Conservation (phyloP, 2,113 vertebrate genomes). For the Anolis carolinensis region DNA sequence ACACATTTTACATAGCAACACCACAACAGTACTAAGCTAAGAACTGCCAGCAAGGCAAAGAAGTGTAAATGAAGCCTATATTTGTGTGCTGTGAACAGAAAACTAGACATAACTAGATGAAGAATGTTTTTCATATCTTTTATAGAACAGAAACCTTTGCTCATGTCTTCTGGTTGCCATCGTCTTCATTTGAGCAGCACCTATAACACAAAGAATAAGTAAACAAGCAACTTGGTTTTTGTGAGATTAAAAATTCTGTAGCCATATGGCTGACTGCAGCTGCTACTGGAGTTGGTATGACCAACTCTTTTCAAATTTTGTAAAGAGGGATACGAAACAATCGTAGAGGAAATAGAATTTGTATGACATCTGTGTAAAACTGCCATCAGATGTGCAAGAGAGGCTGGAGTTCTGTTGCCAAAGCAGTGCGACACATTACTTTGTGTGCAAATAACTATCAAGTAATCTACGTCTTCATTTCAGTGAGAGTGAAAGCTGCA, state of each 20-base stretch:
- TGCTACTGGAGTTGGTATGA: slow-evolving; percentile 73
- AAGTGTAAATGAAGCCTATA: slow-evolving; percentile 62
- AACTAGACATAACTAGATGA: slow-evolving; percentile 71
- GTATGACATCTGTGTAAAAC: slow-evolving; percentile 48
- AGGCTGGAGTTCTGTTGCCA: slow-evolving; percentile 46
- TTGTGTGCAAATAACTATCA: slow-evolving; percentile 57
- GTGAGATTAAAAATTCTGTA: slow-evolving; percentile 73
- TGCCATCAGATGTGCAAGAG: slow-evolving; percentile 52
- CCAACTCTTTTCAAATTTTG: slow-evolving; percentile 60
- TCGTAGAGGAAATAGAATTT: slow-evolving; percentile 63
- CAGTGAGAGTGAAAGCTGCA: slow-evolving; percentile 44
- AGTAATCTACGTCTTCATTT: slow-evolving; percentile 31
- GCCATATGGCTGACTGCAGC: slow-evolving; percentile 74
- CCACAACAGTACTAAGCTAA: slow-evolving; percentile 49
- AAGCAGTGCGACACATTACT: slow-evolving; percentile 47
- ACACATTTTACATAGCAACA: slow-evolving; percentile 44
- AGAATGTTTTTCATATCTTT: slow-evolving; percentile 72
- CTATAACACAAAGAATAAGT: slow-evolving; percentile 94
- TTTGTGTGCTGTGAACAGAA: slow-evolving; percentile 73
- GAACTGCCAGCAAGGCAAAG: slow-evolving; percentile 49
- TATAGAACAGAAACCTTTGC: slow-evolving; percentile 90
- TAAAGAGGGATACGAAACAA: slow-evolving; percentile 55
- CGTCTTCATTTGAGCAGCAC: slow-evolving; percentile 87
- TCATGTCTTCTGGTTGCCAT: slow-evolving; percentile 83
- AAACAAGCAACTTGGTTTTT: slow-evolving; percentile 88